These are phyloP conservation scores for Leptarthrus brevirostris DNA, from an alignment of 2,888 invertebrate species.

Conservation along the genomic window DNA sequence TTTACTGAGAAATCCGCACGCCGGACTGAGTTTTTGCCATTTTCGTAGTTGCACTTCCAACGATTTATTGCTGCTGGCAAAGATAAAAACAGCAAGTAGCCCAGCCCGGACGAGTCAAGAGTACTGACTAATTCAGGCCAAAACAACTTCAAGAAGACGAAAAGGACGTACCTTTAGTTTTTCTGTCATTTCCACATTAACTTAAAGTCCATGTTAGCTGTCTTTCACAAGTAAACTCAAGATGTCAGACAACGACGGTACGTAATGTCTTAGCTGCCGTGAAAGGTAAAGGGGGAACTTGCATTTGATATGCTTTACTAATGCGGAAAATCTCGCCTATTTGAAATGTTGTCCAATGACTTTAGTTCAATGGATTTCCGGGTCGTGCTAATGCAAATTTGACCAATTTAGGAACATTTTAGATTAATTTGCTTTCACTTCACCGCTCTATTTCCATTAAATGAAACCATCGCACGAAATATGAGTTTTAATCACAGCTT, in stretches of 20 bases:
- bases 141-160: neutral
- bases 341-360: too few relatives aligned
- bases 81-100: conserved; percentile 47
- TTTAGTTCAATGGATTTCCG: too few relatives aligned
- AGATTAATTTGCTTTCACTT: conserved; percentile 16
- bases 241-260: conserved; percentile 1
- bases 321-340: too few relatives aligned
- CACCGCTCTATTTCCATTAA: neutral
- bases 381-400: neutral
- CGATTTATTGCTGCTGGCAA: conserved; percentile 48
- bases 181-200: conserved; percentile 25
- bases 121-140: conserved; percentile 22
- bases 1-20: conserved; percentile 51
- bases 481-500: conserved; percentile 25
- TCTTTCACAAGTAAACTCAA: conserved; percentile 34
- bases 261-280: too few relatives aligned
- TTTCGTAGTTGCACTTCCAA: conserved; percentile 47
- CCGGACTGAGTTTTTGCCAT: conserved; percentile 13
- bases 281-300: too few relatives aligned
- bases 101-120: conserved; percentile 28
- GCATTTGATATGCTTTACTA: too few relatives aligned
- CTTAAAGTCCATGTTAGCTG: conserved; percentile 17
- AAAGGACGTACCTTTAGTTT: neutral
- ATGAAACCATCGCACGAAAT: neutral
- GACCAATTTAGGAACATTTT: neutral